Conservation (phyloP, 2,888 invertebrate genomes). For the Sisyra nigra region DNA sequence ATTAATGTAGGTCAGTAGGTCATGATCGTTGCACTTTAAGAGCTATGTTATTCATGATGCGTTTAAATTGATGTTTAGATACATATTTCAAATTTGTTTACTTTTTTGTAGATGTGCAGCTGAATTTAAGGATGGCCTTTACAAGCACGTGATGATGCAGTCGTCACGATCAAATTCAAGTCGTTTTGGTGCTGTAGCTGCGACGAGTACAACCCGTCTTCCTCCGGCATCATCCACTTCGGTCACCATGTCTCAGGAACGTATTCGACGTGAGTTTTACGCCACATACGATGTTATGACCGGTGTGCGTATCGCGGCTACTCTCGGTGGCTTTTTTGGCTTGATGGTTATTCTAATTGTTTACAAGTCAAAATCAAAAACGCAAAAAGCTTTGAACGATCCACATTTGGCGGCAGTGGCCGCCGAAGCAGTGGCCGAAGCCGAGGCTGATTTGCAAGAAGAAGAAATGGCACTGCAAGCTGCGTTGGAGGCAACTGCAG, state of each 20-base stretch:
- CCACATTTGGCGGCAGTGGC: constrained; percentile 60
- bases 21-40: no score
- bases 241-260: constrained; percentile 36
- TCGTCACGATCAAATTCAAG: no score
- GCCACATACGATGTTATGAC: constrained; percentile 89
- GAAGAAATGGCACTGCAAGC: constrained; percentile 50
- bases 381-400: constrained; percentile 57
- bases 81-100: no score
- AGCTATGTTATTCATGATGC: no score
- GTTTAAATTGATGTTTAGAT: no score
- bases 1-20: no score
- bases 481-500: constrained; percentile 52
- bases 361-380: constrained; percentile 75
- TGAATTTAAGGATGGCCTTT: no score
- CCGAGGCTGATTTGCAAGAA: constrained; percentile 45
- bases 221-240: no score
- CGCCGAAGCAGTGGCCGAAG: constrained; percentile 59
- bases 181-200: no score
- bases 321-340: constrained; percentile 79
- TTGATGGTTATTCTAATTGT: constrained; percentile 82
- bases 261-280: constrained; percentile 66
- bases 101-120: no score
- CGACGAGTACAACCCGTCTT: no score
- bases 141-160: no score
- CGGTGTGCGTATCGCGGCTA: constrained; percentile 80